Evolutionary conservation across 2,888 invertebrate genomes (phyloP), one percentile per base, ranked within the genome.

Genomic region (Acanthacorydalis orientalis): DNA sequence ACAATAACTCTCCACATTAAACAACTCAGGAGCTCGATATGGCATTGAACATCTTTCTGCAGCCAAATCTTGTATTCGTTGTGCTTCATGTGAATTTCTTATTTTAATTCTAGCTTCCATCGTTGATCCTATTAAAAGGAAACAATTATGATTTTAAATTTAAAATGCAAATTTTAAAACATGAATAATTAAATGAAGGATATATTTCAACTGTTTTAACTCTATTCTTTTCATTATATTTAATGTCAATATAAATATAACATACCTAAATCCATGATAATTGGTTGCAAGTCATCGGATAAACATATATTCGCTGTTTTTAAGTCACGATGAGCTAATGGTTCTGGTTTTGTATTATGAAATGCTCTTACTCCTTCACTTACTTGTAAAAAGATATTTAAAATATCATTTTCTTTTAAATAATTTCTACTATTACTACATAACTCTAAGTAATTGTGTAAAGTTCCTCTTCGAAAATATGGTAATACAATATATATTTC

Each of bases 1-100:
- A 57, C 82, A 78, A 57, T 84, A 81, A 50, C 80, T 79, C 64
- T 88, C 83, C 9, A 90, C 86, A 55, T 80, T 80, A 59, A 91
- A 92, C 44, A 92, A 66, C 63, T 91, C 91, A 1, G 91, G 91
- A 1, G 90, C 86, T 55, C 87, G 68, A 60, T 88, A 92, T 3
- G 88, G 80, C 81, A 91, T 89, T 23, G 87, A 85, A 62, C 86
- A 87, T 50, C 83, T 71, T 64, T 90, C 88, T 44, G 83, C 84
- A 1, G 89, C 89, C 45, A 78, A 65, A 59, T 91, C 91, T 65
- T 88, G 78, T 40, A 83, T 62, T 31, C 72, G 70, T 56, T 81
- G 79, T 0, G 83, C 83, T 54, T 80, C 81, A 38, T 74, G 73
- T 42, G 76, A 73, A 0, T 79, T 78, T 52, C 76, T 77, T 23